Conservation (phyloP, 2,797 vertebrate species). For the Chaetophractus vellerosus region DNA sequence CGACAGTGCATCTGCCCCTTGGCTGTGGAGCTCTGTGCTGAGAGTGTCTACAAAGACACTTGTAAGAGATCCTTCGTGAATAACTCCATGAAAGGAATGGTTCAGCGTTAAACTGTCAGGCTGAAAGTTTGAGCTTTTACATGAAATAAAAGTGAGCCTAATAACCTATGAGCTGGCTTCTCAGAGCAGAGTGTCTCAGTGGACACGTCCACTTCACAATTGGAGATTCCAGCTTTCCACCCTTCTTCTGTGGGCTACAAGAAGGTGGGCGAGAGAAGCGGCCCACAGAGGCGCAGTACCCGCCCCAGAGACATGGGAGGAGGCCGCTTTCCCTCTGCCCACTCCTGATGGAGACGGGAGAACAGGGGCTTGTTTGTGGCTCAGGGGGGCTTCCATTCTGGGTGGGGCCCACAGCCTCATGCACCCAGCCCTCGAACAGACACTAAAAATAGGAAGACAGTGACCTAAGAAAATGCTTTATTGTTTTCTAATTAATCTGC, state of each 20-base stretch:
- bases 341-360: accelerated
- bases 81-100: no score
- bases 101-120: neutral
- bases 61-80: neutral
- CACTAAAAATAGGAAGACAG: neutral
- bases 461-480: accelerated
- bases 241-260: neutral
- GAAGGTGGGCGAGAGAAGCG: accelerated
- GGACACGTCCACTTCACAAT: neutral
- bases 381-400: neutral
- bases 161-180: neutral
- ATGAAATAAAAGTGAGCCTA: neutral
- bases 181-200: neutral
- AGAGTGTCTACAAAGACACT: no score
- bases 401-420: neutral
- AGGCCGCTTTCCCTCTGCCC: accelerated
- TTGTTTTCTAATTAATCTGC: neutral
- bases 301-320: accelerated
- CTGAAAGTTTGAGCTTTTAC: neutral
- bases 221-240: neutral
- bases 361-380: neutral
- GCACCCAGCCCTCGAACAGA: neutral
- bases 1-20: neutral
- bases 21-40: neutral
- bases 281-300: accelerated